A percentile compares a stretch with the other conserved stretches of the same genome.
phyloP scores from a whole-genome alignment of 2,113 vertebrate species.

The Corythornis cristatus region DNA sequence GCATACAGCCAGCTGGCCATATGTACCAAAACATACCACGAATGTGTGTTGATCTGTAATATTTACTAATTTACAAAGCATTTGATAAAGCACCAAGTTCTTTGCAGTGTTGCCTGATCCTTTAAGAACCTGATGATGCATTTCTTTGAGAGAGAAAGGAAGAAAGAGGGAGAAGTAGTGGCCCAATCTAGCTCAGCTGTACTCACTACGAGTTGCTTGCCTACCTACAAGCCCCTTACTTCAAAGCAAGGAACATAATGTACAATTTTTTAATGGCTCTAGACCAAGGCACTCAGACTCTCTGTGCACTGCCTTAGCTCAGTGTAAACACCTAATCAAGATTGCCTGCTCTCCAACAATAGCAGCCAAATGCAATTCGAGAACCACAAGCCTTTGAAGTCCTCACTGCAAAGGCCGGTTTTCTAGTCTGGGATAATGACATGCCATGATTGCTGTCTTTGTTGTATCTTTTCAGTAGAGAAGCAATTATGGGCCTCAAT shows the following conservation, averaged over 20 bases:
- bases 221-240: constrained; percentile 91
- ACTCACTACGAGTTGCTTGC: constrained; percentile 89
- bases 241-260: constrained; percentile 99
- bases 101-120: constrained; percentile 75
- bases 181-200: constrained; percentile 91
- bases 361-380: constrained; percentile 99
- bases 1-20: neutral
- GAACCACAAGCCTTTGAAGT: constrained; percentile 97
- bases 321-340: constrained; percentile 99
- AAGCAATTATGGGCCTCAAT: constrained; percentile 98
- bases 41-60: neutral
- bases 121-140: constrained; percentile 80
- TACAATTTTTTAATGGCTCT: constrained; percentile 99
- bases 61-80: neutral
- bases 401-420: constrained; percentile 94
- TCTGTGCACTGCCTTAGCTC: constrained; percentile 92
- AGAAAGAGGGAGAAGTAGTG: constrained; percentile 79
- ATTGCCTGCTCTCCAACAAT: constrained; percentile 97
- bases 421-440: constrained; percentile 95
- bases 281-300: constrained; percentile 95
- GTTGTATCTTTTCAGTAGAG: constrained; percentile 95
- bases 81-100: constrained; percentile 83
- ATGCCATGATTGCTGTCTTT: constrained; percentile 96
- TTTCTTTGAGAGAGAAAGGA: constrained; percentile 83
- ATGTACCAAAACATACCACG: neutral